Evolutionary conservation across 2,888 invertebrate genomes (phyloP).

Genomic region (Drosophila cracens): DNA sequence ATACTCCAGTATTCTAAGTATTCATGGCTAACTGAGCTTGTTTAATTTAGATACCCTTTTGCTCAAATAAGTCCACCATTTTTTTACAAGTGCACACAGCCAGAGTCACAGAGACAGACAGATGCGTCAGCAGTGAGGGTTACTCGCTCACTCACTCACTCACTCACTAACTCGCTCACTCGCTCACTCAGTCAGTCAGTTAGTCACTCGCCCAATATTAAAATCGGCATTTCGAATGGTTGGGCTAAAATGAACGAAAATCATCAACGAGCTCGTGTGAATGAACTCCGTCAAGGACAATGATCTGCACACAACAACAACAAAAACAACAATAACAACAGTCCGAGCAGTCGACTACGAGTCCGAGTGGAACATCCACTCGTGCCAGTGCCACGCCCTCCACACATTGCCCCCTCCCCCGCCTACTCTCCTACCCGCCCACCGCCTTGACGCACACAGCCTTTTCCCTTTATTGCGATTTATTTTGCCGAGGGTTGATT

Average conservation of each 20-base stretch:
- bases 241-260: constrained; percentile 47
- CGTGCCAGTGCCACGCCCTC: constrained; percentile 54
- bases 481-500: constrained; percentile 74
- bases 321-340: constrained; percentile 8
- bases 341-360: constrained; percentile 7
- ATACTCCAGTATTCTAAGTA: neutral
- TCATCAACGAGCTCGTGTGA: constrained; percentile 74
- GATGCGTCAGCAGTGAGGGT: constrained; percentile 38
- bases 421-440: neutral
- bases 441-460: neutral
- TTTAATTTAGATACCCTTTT: neutral
- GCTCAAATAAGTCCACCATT: rapidly evolving
- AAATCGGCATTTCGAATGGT: constrained; percentile 74
- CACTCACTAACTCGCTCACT: constrained; percentile 11
- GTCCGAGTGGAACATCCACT: constrained; percentile 29
- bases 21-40: neutral
- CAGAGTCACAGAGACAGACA: constrained; percentile 23
- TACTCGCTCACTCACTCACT: constrained; percentile 27
- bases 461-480: constrained; percentile 75
- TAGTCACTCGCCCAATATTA: constrained; percentile 54
- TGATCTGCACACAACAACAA: constrained; percentile 70
- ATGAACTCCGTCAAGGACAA: constrained; percentile 83
- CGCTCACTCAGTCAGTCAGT: constrained; percentile 11
- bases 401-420: neutral
- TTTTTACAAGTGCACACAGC: constrained; percentile 13